phyloP scores from a whole-genome alignment of 2,888 invertebrate species.

The Euzophera pinguis region DNA sequence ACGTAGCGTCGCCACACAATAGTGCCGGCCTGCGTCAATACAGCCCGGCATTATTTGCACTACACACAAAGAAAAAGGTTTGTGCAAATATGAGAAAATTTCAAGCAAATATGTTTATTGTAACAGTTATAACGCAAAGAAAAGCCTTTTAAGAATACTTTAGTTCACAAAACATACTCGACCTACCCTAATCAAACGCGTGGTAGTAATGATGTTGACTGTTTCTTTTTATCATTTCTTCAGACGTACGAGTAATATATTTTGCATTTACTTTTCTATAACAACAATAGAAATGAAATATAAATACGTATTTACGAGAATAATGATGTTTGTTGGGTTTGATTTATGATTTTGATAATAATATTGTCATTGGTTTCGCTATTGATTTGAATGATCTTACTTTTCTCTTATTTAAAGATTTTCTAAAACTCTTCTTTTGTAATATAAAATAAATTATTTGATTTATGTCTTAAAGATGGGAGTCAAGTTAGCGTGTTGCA shows the following conservation, averaged over 20 bases:
- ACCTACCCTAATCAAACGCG: background rate
- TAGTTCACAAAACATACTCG: background rate
- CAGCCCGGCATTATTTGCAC: conserved; percentile 49
- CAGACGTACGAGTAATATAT: background rate
- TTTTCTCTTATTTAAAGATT: too few species aligned
- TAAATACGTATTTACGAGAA: too few species aligned
- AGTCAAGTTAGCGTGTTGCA: background rate
- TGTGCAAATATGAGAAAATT: conserved; percentile 43
- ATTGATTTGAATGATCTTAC: too few species aligned
- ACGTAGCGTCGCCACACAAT: conserved; percentile 42
- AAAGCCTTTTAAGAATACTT: background rate
- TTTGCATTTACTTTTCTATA: background rate
- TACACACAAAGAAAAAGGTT: conserved; percentile 42
- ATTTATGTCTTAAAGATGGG: background rate
- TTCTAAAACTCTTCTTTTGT: too few species aligned
- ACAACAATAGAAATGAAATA: too few species aligned
- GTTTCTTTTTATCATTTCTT: background rate
- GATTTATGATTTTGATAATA: too few species aligned
- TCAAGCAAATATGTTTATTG: conserved; percentile 38
- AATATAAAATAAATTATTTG: background rate
- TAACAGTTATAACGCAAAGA: conserved; percentile 30
- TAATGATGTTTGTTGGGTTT: too few species aligned
- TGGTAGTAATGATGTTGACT: background rate
- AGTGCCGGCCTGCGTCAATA: conserved; percentile 49
- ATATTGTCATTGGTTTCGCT: too few species aligned